Base-by-base conservation (phyloP, 2,888 invertebrate species). In the Acronicta leporina region DNA sequence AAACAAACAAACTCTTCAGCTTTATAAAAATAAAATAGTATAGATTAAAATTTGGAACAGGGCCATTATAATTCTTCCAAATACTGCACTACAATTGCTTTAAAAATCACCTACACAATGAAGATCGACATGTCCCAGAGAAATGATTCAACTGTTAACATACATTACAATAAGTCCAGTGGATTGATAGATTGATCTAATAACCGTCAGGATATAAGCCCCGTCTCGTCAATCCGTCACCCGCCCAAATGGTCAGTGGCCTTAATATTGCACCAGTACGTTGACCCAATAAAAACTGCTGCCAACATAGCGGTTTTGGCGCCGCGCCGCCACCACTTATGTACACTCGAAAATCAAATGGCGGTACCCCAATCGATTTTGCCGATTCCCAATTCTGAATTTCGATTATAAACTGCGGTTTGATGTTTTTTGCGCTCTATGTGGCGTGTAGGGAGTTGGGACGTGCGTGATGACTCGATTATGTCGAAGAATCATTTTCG, bases 231-330 rank as follows among this genome's bases (percentile, higher is more conserved):
- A 52, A 35, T 9, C 30, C 49, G 42, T 47, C 57, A 30, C 40
- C 43, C 50, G 43, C 30, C 42, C 52, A 57, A 69, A n/a, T 73
- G 68, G 56, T 56, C 68, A 57, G 52, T 44, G 68, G 73, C 68
- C 68, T 73, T 50, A 69, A 73, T 67, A 56, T 35, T 42, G 46
- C 50, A 62, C 51, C 35, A 67, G 82, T 73, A 67, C 84, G 59
- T 80, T 83, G 79, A 83, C 82, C 82, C 79, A 81, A 74, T 80
- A 56, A 70, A 66, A 71, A 69, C 56, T 25, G 49, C 60, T 66
- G 53, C 60, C 58, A 48, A 68, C 40, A 47, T 75, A 77, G 80
- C 79, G 77, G 75, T 75, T 68, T 58, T 71, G 79, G 78, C 82
- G 78, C 76, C 80, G 78, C 82, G 78, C 76, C 80, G 78, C 76